A percentile compares a stretch with the other conserved stretches of the same genome.
Evolutionary conservation across 2,888 invertebrate species (phyloP).

Genomic region (Nycteola revayana): DNA sequence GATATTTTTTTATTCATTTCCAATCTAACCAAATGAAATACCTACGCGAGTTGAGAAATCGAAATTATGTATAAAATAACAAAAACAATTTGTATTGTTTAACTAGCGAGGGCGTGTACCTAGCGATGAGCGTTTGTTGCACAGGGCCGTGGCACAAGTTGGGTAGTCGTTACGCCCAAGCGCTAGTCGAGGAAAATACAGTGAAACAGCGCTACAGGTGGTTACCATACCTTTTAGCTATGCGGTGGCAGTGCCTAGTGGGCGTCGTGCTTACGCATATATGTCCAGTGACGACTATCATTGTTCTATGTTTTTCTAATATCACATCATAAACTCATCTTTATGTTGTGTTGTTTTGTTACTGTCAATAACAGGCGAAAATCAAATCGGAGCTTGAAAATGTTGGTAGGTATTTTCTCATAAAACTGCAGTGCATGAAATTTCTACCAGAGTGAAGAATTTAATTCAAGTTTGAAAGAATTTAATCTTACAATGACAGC

Average conservation of each 20-base stretch:
- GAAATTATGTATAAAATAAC: conserved; percentile 11
- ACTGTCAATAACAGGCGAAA: not conserved
- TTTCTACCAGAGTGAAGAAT: no score
- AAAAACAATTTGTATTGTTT: conserved; percentile 45
- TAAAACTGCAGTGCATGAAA: no score
- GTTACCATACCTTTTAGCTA: conserved; percentile 29
- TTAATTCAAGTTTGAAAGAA: no score
- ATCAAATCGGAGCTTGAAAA: not conserved
- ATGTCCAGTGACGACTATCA: conserved; percentile 17
- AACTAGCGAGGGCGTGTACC: conserved; percentile 65
- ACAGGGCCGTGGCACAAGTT: conserved; percentile 63
- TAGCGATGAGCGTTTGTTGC: conserved; percentile 64
- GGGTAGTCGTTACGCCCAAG: conserved; percentile 61
- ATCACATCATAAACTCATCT: conserved; percentile 8
- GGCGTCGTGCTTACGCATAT: conserved; percentile 4
- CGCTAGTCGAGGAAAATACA: conserved; percentile 67
- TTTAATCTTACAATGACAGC: no score
- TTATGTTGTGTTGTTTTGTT: conserved; percentile 10
- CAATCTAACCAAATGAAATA: no score
- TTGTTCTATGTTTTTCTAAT: no score
- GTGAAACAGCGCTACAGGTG: conserved; percentile 68
- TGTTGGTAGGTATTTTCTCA: not conserved
- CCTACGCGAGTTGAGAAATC: no score
- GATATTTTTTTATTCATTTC: no score
- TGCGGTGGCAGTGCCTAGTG: conserved; percentile 22